Conservation (phyloP, 2,888 invertebrate genomes). For the Trypoxylon attenuatum region DNA sequence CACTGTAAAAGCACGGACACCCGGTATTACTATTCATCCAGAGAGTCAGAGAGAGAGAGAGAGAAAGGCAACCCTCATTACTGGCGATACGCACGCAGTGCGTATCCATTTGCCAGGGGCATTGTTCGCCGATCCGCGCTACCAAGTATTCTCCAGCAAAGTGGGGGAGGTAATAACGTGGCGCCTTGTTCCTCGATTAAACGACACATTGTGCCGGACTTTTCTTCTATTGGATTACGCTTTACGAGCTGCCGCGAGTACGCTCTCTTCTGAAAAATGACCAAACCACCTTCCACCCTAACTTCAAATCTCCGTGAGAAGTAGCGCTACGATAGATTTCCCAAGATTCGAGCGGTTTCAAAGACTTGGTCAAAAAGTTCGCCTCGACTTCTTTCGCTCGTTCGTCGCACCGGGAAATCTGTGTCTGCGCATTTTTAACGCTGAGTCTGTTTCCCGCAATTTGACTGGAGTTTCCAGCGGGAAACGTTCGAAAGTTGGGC, state of each 20-base stretch:
- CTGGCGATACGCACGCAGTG: conserved; percentile 32
- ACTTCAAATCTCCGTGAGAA: conserved; percentile 59
- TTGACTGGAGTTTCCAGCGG: background rate
- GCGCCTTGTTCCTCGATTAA: conserved; percentile 62
- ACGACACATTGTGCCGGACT: conserved; percentile 55
- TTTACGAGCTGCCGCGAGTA: conserved; percentile 36
- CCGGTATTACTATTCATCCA: conserved; percentile 54
- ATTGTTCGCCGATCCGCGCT: conserved; percentile 55
- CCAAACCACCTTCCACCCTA: conserved; percentile 31
- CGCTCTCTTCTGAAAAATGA: conserved; percentile 53
- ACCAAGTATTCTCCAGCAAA: conserved; percentile 44
- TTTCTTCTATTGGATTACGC: conserved; percentile 58
- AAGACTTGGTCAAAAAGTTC: too few species aligned
- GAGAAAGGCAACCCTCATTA: conserved; percentile 56
- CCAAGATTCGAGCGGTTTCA: too few species aligned
- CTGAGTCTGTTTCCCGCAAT: too few species aligned
- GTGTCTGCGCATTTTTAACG: too few species aligned
- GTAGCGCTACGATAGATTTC: too few species aligned
- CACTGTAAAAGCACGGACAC: conserved; percentile 53
- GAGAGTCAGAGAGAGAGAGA: too few species aligned
- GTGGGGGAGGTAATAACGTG: conserved; percentile 56
- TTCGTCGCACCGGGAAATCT: background rate
- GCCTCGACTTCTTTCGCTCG: background rate
- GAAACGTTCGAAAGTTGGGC: background rate
- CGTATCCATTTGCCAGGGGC: conserved; percentile 51